phyloP scores from a whole-genome alignment of 2,113 vertebrate genomes.

The Conger conger region DNA sequence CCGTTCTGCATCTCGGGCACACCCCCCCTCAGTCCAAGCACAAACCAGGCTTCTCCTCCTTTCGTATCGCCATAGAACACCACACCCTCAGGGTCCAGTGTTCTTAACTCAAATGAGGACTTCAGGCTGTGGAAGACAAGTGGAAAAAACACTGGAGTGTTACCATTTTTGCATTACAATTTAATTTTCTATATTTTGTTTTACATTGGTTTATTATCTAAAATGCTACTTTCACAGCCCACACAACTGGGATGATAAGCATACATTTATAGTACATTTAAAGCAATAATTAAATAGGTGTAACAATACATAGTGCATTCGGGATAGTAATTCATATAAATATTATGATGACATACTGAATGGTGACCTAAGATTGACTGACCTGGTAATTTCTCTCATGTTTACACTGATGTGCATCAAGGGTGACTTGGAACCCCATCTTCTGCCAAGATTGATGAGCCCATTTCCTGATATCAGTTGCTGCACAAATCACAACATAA shows the following conservation, averaged over 20 bases:
- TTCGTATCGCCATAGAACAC: constrained; percentile 79
- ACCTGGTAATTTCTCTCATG: constrained; percentile 48
- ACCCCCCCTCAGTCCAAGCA: constrained; percentile 73
- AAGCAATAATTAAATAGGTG: not conserved
- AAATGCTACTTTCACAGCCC: not conserved
- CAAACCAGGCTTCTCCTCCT: constrained; percentile 72
- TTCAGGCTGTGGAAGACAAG: constrained; percentile 54
- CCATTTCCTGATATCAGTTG: constrained; percentile 49
- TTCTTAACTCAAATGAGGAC: constrained; percentile 76
- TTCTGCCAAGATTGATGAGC: constrained; percentile 58
- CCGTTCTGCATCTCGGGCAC: constrained; percentile 73
- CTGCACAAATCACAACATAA: constrained; percentile 35
- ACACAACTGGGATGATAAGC: not conserved
- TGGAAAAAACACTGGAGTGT: not conserved
- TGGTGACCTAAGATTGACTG: not conserved
- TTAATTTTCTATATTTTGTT: not conserved
- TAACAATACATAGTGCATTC: not conserved
- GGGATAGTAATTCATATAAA: constrained; percentile 18
- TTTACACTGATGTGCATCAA: constrained; percentile 55
- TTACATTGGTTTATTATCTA: not conserved
- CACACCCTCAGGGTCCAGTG: constrained; percentile 76
- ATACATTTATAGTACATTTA: not conserved
- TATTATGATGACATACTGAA: constrained; percentile 43
- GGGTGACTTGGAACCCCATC: constrained; percentile 58
- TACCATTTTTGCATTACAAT: not conserved